Evolutionary conservation across 2,797 vertebrate species (phyloP), one percentile per base, ranked within the genome.

Genomic region (Avahi laniger): DNA sequence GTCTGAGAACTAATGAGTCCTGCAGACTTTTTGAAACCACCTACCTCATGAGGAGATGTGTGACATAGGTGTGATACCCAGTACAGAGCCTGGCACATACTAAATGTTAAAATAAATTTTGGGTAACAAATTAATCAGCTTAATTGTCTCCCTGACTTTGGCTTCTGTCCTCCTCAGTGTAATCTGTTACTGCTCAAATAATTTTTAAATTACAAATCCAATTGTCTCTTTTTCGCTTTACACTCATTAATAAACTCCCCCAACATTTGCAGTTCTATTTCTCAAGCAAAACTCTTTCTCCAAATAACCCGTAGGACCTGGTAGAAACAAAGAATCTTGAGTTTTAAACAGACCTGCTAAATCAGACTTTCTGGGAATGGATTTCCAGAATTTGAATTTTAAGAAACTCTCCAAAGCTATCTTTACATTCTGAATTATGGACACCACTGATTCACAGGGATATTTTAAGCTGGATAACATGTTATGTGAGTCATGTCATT

Each of bases 351-450:
- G 18, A 83, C 2, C 17, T 65, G 4, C 15, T 84, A 59, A 90
- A 33, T 92, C 41, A 97, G 30, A 75, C 41, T 41, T 38, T 81
- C 67, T 33, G 18, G 3, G 11, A 54, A 81, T 41, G 76, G 54
- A 81, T 30, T 63, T 75, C 54, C 9, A 91, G 2, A 54, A 46
- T 96, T 87, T 91, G 24, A 20, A 76, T 76, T 91, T 94, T 87
- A 89, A 70, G 2, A 26, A 67, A 67, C 38, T 84, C 65, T 73
- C n/a, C 12, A 81, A 52, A 22, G 73, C 90, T 75, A 59, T 92
- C 46, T 95, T 78, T 96, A 20, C 57, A 59, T 57, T 46, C 0
- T 65, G 50, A 97, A 50, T 93, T 80, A 76, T 95, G 24, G 79
- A 33, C 89, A 76, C 4, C 17, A 50, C 43, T 94, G 86, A 92